These are phyloP conservation scores for Eulemur rubriventer DNA, from an alignment of 2,797 vertebrate genomes.

Conservation along the genomic window DNA sequence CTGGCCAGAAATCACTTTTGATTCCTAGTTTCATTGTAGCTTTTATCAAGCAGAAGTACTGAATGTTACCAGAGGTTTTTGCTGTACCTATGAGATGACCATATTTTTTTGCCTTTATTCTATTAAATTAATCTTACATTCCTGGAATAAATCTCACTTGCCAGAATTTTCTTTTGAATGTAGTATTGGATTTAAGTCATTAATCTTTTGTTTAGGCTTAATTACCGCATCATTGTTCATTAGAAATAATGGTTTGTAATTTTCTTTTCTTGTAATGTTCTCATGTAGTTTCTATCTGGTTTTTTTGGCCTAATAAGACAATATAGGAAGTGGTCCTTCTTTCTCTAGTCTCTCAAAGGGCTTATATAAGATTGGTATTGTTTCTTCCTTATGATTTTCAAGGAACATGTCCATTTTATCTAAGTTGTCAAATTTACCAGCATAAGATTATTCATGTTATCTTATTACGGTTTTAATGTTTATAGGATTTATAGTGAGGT, in stretches of 20 bases:
- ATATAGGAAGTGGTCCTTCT: background rate
- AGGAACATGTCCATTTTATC: background rate
- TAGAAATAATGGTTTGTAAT: background rate
- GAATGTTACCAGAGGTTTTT: background rate
- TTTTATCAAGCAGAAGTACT: background rate
- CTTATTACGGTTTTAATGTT: background rate
- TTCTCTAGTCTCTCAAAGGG: background rate
- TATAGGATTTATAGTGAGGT: background rate
- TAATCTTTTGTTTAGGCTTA: background rate
- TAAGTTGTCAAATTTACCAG: background rate
- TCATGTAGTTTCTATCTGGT: background rate
- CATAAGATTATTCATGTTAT: background rate
- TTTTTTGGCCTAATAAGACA: background rate
- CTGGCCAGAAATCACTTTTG: background rate
- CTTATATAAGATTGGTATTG: background rate
- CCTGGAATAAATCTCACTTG: background rate
- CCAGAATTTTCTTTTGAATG: background rate
- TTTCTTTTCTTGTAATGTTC: background rate
- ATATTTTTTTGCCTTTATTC: background rate
- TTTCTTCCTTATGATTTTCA: background rate
- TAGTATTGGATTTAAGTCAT: background rate
- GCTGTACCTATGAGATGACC: background rate
- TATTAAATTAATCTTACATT: background rate
- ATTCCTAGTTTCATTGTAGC: background rate
- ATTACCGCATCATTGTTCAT: background rate